A percentile compares a stretch with the other conserved stretches of the same genome.
phyloP scores from a whole-genome alignment of 2,888 invertebrate genomes.

The Ennomos fuscantarius region DNA sequence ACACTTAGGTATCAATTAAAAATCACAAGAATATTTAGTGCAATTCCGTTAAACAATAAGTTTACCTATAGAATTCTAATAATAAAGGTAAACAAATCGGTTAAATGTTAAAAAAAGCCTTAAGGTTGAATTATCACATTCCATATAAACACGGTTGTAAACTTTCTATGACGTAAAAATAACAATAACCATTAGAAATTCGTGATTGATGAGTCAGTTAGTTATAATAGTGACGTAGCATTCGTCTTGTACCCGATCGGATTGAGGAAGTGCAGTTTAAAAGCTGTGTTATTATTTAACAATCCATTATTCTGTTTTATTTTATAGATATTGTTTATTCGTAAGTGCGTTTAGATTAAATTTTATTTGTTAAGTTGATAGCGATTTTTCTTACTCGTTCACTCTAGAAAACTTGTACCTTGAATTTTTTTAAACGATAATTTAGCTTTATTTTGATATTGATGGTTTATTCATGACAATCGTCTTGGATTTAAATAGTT shows the following conservation, averaged over 20 bases:
- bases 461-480: constrained; percentile 81
- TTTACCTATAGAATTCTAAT: too few relatives aligned
- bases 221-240: constrained; percentile 65
- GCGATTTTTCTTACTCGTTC: constrained; percentile 69
- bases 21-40: too few relatives aligned
- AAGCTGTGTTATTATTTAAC: constrained; percentile 84
- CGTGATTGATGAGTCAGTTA: constrained; percentile 10
- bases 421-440: constrained; percentile 76
- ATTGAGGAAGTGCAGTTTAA: constrained; percentile 72
- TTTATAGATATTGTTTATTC: constrained; percentile 83
- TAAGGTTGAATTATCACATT: constrained; percentile 61
- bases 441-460: constrained; percentile 76
- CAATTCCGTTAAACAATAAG: too few relatives aligned
- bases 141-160: constrained; percentile 73
- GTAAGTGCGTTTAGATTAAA: constrained; percentile 82
- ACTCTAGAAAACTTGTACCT: constrained; percentile 80
- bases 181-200: too few relatives aligned
- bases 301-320: constrained; percentile 84
- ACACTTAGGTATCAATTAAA: constrained; percentile 55
- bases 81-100: too few relatives aligned
- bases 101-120: too few relatives aligned
- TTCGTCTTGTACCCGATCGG: constrained; percentile 69
- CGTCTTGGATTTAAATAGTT: constrained; percentile 54
- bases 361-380: constrained; percentile 82
- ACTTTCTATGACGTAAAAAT: constrained; percentile 47